Conservation (phyloP, 2,113 vertebrate species). For the Corydoras maculifer region DNA sequence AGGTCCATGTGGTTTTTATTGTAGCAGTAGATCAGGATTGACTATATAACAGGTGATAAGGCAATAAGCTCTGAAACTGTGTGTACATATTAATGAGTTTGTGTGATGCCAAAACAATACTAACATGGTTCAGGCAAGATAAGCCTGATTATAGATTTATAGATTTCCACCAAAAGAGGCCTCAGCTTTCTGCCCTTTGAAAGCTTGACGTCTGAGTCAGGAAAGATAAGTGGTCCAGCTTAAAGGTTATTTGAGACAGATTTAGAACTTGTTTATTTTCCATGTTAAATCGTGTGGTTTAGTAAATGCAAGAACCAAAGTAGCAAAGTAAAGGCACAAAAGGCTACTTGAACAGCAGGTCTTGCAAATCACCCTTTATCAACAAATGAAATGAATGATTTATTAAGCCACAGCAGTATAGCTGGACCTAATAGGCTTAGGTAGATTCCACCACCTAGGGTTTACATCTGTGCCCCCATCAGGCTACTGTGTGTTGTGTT, state of each 20-base stretch:
- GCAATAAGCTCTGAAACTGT: background rate
- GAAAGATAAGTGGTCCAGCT: conserved; percentile 10
- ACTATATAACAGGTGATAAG: background rate
- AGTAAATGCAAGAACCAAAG: conserved; percentile 5
- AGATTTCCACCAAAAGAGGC: conserved; percentile 30
- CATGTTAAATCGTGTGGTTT: background rate
- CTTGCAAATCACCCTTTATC: background rate
- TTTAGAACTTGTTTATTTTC: conserved; percentile 28
- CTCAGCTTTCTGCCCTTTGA: conserved; percentile 25
- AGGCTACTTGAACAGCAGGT: conserved; percentile 2
- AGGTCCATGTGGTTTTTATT: too few relatives aligned
- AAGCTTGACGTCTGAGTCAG: conserved; percentile 4
- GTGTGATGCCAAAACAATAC: background rate
- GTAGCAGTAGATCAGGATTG: too few relatives aligned
- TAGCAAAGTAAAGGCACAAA: background rate
- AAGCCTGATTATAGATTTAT: conserved; percentile 38
- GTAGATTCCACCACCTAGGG: conserved; percentile 28
- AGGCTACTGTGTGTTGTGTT: too few relatives aligned
- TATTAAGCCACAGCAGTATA: conserved; percentile 26
- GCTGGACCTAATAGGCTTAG: conserved; percentile 27
- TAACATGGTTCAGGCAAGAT: conserved; percentile 24
- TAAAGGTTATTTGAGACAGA: conserved; percentile 14
- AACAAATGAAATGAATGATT: conserved; percentile 28
- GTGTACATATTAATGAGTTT: background rate
- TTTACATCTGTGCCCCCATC: conserved; percentile 26